These are phyloP conservation scores for Magallana nippona DNA, from an alignment of 2,888 invertebrate genomes.

Conservation along the genomic window DNA sequence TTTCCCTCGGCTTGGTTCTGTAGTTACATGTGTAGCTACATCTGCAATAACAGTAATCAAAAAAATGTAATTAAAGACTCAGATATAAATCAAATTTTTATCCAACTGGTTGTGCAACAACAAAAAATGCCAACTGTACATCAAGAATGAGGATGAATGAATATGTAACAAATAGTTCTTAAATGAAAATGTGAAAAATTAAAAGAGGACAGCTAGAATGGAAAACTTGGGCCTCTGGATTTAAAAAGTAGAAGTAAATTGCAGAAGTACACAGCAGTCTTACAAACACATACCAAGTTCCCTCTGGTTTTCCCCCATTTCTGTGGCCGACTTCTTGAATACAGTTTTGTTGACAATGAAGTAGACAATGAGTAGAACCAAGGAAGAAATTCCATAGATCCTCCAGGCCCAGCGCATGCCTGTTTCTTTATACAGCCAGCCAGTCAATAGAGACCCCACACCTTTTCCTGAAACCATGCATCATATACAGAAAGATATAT, in stretches of 20 bases:
- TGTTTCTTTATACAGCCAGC: conserved; percentile 66
- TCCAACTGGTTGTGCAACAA: too few relatives aligned
- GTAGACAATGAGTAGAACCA: conserved; percentile 61
- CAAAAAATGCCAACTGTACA: too few relatives aligned
- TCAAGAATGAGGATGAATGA: too few relatives aligned
- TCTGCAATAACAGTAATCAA: background rate
- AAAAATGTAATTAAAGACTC: too few relatives aligned
- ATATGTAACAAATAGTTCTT: too few relatives aligned
- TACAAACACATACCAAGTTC: background rate
- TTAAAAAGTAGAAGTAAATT: too few relatives aligned
- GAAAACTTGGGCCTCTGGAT: too few relatives aligned
- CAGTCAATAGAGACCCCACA: conserved; percentile 72
- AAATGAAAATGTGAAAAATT: too few relatives aligned
- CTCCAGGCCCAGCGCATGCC: conserved; percentile 72
- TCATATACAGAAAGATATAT: too few relatives aligned
- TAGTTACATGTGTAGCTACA: background rate
- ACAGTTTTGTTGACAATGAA: conserved; percentile 37
- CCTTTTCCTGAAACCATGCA: conserved; percentile 70
- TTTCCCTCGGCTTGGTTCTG: background rate
- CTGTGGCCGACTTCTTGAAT: background rate
- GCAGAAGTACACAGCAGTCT: too few relatives aligned
- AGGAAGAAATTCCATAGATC: conserved; percentile 63
- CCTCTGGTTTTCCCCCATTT: background rate
- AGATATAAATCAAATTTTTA: too few relatives aligned
- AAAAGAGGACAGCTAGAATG: too few relatives aligned